Base-by-base conservation (phyloP, 2,797 vertebrate genomes). In the Morelia viridis region DNA sequence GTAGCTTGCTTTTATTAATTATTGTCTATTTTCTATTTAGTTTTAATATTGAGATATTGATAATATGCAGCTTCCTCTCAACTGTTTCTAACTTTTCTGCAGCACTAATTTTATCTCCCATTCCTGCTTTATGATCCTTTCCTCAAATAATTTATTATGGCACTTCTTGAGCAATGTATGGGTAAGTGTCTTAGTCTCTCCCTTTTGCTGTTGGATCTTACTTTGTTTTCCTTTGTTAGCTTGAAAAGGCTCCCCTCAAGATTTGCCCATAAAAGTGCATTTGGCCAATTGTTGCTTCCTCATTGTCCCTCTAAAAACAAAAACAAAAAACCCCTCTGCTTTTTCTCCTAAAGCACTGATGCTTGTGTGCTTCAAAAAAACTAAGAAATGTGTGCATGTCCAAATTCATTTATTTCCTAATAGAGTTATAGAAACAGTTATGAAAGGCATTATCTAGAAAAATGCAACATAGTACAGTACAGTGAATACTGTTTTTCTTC, bases 401-500 rank as follows among this genome's bases (percentile, higher is more conserved):
- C 61, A 89, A 50, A 89, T 71, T 60, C 11, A 28, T 92, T 92
- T 50, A 85, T 85, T 71, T 41, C 2, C 26, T 68, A 89, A 92
- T 86, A 85, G 58, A 92, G 53, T 83, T 92, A 88, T 83, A 83
- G 60, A 92, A 85, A 91, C 89, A 93, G 90, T 87, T 93, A 86
- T 11, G 31, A 93, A 89, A 80, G 0, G 9, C 58, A 94, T 91
- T 46, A 91, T 46, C 92, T 8, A 2, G 88, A 80, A 41, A 88
- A 26, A 12, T 86, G 91, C 93, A 92, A 92, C 31, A 35, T 94
- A 62, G 84, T 93, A 92, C 93, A 95, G 35, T 95, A 89, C 93
- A 86, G 84, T 95, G 94, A 96, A 92, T 95, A 95, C 89, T 92
- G 94, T 95, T 95, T 93, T 96, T 93, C 92, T 19, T 95, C 89